Evolutionary conservation across 2,797 vertebrate genomes (phyloP).

Genomic region (Poeciliopsis presidionis): DNA sequence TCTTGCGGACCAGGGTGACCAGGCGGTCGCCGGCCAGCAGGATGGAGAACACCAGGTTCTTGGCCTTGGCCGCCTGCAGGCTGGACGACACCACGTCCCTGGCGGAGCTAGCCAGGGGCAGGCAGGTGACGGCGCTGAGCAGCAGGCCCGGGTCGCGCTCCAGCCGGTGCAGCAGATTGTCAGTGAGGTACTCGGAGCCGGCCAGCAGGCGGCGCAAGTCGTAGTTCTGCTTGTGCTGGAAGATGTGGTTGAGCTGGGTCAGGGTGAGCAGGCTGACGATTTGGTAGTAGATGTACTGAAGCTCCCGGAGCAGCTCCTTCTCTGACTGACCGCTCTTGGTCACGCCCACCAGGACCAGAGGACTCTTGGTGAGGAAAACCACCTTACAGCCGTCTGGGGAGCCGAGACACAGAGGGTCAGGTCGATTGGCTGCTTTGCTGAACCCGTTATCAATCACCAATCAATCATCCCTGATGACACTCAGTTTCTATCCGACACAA

Average conservation of each 20-base stretch:
- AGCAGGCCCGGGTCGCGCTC: constrained; percentile 92
- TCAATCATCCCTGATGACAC: background rate
- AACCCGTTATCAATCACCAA: background rate
- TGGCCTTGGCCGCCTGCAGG: constrained; percentile 91
- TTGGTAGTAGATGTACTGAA: constrained; percentile 98
- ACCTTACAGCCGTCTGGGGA: constrained; percentile 92
- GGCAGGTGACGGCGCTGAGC: constrained; percentile 91
- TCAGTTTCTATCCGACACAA: too few relatives aligned
- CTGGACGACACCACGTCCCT: constrained; percentile 88
- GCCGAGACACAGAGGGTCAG: background rate
- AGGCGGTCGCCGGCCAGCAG: constrained; percentile 90
- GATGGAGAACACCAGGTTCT: constrained; percentile 94
- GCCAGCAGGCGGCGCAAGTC: constrained; percentile 93
- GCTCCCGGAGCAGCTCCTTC: constrained; percentile 91
- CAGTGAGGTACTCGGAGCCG: constrained; percentile 94
- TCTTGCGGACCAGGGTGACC: constrained; percentile 92
- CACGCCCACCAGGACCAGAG: constrained; percentile 94
- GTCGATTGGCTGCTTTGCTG: background rate
- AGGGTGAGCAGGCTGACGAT: constrained; percentile 96
- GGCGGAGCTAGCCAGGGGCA: constrained; percentile 85
- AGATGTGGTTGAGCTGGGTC: constrained; percentile 95
- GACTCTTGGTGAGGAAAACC: constrained; percentile 93
- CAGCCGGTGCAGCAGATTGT: constrained; percentile 91
- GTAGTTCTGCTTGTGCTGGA: constrained; percentile 96
- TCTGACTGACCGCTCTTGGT: constrained; percentile 90